Evolutionary conservation across 2,797 vertebrate species (phyloP), one percentile per base, ranked within the genome.

Genomic region (Phataginus tricuspis): DNA sequence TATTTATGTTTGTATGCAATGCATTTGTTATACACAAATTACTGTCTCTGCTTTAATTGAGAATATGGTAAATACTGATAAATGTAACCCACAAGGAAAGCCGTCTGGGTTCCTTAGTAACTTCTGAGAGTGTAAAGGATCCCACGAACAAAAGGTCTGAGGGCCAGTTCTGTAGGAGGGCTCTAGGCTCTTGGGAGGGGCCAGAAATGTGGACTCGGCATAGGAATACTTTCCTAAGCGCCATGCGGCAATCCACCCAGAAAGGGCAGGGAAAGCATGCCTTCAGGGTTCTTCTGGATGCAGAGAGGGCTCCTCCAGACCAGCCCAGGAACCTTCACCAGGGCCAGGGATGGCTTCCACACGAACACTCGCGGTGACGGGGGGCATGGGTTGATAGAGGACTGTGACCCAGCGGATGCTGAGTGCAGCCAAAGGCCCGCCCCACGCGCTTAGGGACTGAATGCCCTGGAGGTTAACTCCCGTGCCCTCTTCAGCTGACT

Each of bases 191-290:
- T 37, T 16, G 57, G 16, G 49, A 66, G 31, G 29, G 51, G 29
- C 31, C 1, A 39, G 37, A 80, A n/a, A 6, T 7, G 0, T 3
- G 1, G 4, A 31, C 3, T 51, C 3, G 49, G 18, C 4, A 18
- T 8, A 4, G 5, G 1, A 19, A n/a, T 7, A 34, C 31, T 55
- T 34, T 42, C 25, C 34, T 19, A 57, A 9, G 23, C 15, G 6
- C 16, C 4, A 0, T 5, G 25, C 15, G 49, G 31, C 1, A 0
- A 45, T 9, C 18, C 6, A 57, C 39, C 23, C 27, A 69, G 34
- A 72, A 14, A 63, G 66, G 53, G 5, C 12, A 63, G 16, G 57
- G 37, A n/a, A 55, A 74, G 23, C 13, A n/a, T 0, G 19, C 12
- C 91, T 63, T 18, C 5, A 4, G 16, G 51, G 45, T 23, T 72